Evolutionary conservation across 35 echinoderm and acorn worm species (phyloP), one percentile per base, ranked within the genome.

Genomic region (Anneissia japonica): DNA sequence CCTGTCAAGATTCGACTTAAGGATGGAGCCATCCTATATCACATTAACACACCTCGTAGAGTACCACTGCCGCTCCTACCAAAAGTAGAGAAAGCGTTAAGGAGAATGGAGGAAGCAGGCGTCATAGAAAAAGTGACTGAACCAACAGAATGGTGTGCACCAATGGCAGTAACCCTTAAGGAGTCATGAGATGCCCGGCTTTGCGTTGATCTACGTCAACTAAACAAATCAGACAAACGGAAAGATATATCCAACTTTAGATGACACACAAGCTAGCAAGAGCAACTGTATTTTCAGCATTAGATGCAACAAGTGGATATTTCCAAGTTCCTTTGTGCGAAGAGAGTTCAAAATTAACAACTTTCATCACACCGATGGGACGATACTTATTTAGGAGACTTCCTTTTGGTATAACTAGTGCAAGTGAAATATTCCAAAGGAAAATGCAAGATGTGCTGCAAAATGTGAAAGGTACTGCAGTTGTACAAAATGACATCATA

Each of bases 271-370:
- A 64, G 51, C 26, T 64, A 26, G 51, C 51, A 26, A 23, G 51
- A 3, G 51, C 5, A 3, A 64, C 51, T 64, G 51, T 64, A 64
- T 87, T 87, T 39, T 79, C 76, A 40, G 86, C 89, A 28, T 83
- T 93, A 5, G 88, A 93, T 34, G 86, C 81, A 28, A 93, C 86
- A 17, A 86, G 82, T 55, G 83, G 92, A 5, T 93, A 89, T 77
- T 93, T 82, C 77, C 92, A 93, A 78, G 39, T 93, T 55, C 87
- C 87, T 5, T 72, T 90, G 34, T 77, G 81, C 75, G 64, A 72
- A 16, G 77, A 89, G 14, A 90, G 87, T 29, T 33, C 37, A 26
- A 11, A 86, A 23, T 83, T 93, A 28, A 86, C 87, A 1, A 93
- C 87, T 19, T 93, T 90, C 79, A 76, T 93, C 0, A 93, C 92